Conservation (phyloP, 2,888 invertebrate species). For the Miltochrista miniata region DNA sequence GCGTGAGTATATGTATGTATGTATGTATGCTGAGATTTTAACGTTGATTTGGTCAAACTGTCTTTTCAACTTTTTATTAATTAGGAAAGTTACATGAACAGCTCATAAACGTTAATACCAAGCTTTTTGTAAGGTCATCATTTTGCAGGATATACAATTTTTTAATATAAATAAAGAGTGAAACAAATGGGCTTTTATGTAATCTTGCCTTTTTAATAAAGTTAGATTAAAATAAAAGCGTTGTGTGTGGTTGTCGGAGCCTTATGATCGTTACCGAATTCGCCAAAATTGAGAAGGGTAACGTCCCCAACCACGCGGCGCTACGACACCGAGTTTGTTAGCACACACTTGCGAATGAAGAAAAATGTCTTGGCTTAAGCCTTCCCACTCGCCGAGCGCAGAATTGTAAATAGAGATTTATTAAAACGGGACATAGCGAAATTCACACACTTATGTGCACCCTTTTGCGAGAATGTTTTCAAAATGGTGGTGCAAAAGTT, state of each 20-base stretch:
- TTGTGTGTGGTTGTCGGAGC: constrained; percentile 27
- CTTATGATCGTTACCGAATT: constrained; percentile 64
- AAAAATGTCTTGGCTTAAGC: constrained; percentile 81
- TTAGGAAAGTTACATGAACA: too few species aligned
- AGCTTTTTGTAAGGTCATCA: not conserved
- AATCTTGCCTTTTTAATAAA: constrained; percentile 36
- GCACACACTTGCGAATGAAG: constrained; percentile 79
- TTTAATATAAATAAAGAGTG: too few species aligned
- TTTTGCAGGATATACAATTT: too few species aligned
- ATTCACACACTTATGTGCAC: constrained; percentile 60
- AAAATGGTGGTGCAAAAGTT: constrained; percentile 50
- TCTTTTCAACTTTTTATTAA: too few species aligned
- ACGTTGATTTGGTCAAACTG: too few species aligned
- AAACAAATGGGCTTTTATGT: not conserved
- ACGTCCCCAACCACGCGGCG: constrained; percentile 54
- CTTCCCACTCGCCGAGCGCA: constrained; percentile 72
- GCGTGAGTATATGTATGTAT: too few species aligned
- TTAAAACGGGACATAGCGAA: constrained; percentile 74
- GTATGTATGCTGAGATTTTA: too few species aligned
- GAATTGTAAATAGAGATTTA: constrained; percentile 82
- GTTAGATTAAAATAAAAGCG: constrained; percentile 50
- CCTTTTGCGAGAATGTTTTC: constrained; percentile 48
- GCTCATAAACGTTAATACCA: too few species aligned
- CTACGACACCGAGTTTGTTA: constrained; percentile 68
- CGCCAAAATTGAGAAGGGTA: constrained; percentile 64